Base-by-base conservation (phyloP, 2,888 invertebrate species). In the Caenorhabditis becei region DNA sequence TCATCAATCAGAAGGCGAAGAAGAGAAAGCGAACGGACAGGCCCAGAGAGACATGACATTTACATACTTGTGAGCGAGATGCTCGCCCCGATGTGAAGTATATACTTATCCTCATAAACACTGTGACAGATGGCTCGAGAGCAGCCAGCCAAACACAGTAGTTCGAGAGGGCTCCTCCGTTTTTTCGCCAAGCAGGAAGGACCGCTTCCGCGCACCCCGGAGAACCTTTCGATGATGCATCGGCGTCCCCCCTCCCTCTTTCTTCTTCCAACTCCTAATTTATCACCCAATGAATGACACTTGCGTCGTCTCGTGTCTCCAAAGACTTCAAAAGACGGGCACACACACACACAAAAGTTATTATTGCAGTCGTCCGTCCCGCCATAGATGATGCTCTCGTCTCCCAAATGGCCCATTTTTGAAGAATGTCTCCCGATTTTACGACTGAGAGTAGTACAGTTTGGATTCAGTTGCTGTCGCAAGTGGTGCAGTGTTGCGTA, bases 101-200 rank as follows among this genome's bases (percentile, higher is more conserved):
- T 72, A 72, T 63, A 72, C 72, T 72, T 72, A 72, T 66, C 74
- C 66, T 74, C 74, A 74, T 74, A 74, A 74, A 74, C 74, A 74
- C 74, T 59, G 49, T 49, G 72, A 72, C 66, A 66, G 74, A 74
- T 66, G 62, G 71, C 23, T 44, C 20, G 20, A 20, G 51, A 24
- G 44, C 16, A 7, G 58, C 41, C 53, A 66, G 18, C 58, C 69
- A 69, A 69, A 69, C 69, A 69, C 26, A 28, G 20, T 14, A 61
- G 41, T 24, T 47, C 18, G 28, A 65, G 37, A 35, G 37, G 23
- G 7, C 56, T 56, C 32, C 20, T 67, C 20, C 11, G 24, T 35
- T 47, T 58, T 35, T 58, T 41, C 32, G 32, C 4, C 32, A 41
- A 16, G 41, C 7, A 41, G 41, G 10, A 41, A 41, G 41, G 32